Percentiles rank a stretch among this genome's conserved stretches.
Conservation (phyloP, 2,797 vertebrate genomes). For the Eulemur albifrons region DNA sequence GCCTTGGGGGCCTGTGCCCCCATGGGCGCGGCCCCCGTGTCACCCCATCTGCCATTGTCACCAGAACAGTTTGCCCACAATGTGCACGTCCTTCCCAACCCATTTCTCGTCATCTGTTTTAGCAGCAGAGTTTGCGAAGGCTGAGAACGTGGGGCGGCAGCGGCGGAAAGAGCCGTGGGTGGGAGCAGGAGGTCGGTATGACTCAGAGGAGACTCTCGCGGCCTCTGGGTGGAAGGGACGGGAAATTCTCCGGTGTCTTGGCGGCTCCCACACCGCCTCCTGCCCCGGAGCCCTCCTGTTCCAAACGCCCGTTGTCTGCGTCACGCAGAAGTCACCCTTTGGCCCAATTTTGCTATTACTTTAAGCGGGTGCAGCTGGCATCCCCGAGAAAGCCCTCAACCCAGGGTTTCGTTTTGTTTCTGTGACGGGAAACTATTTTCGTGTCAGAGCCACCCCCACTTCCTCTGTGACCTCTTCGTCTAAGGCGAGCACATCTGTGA, state of each 20-base stretch:
- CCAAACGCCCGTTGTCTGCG: accelerated
- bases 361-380: not conserved
- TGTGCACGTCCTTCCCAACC: not conserved
- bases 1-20: not conserved
- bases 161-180: not conserved
- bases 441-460: not conserved
- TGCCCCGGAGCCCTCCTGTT: not conserved
- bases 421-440: not conserved
- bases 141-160: not conserved
- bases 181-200: not conserved
- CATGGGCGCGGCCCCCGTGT: not conserved
- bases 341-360: not conserved
- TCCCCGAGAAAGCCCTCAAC: not conserved
- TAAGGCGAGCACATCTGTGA: slow-evolving; percentile 67
- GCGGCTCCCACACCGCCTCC: not conserved
- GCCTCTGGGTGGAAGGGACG: not conserved
- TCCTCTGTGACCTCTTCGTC: slow-evolving; percentile 25
- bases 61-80: not conserved
- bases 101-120: not conserved
- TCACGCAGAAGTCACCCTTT: not conserved
- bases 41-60: not conserved
- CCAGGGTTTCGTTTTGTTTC: not conserved
- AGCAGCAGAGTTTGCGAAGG: not conserved
- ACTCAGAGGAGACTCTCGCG: not conserved
- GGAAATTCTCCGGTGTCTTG: not conserved